Evolutionary conservation across 2,113 vertebrate genomes (phyloP).

Genomic region (Eonycteris spelaea): DNA sequence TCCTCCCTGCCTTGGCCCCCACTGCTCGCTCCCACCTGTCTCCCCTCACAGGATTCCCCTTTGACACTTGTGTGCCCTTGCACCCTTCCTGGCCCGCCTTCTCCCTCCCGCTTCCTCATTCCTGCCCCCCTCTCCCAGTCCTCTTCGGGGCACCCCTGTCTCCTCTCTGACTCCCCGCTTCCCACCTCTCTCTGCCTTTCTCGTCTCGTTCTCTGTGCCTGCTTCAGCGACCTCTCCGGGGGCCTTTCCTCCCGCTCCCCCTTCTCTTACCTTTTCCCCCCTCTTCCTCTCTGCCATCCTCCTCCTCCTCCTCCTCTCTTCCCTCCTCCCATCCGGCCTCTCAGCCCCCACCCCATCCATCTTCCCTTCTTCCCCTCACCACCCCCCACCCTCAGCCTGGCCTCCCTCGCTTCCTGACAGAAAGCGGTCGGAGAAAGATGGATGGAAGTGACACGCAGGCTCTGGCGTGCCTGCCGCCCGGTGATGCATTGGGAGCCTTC

Average conservation of each 20-base stretch:
- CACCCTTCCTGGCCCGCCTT: background rate
- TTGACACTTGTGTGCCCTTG: rapidly evolving
- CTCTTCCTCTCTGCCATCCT: background rate
- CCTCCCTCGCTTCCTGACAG: constrained; percentile 65
- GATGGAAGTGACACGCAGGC: constrained; percentile 78
- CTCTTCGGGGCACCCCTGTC: background rate
- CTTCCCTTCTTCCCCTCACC: constrained; percentile 46
- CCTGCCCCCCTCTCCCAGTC: background rate
- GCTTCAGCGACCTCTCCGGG: background rate
- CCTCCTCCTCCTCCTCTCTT: background rate
- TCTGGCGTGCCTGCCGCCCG: constrained; percentile 75
- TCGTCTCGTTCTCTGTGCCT: background rate
- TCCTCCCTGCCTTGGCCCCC: background rate
- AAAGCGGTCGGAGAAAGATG: constrained; percentile 75
- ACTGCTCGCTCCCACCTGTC: background rate
- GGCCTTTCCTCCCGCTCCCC: background rate
- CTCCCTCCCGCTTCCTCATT: background rate
- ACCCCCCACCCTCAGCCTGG: background rate
- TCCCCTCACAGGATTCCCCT: too few species aligned
- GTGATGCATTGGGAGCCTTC: constrained; percentile 79
- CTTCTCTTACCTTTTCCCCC: background rate
- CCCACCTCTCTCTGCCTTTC: too few species aligned
- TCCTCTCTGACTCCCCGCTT: background rate
- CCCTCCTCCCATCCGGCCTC: background rate
- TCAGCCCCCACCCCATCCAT: constrained; percentile 32